Base-by-base conservation (phyloP, 1,140 invertebrate genomes). In the Panonychus citri region DNA sequence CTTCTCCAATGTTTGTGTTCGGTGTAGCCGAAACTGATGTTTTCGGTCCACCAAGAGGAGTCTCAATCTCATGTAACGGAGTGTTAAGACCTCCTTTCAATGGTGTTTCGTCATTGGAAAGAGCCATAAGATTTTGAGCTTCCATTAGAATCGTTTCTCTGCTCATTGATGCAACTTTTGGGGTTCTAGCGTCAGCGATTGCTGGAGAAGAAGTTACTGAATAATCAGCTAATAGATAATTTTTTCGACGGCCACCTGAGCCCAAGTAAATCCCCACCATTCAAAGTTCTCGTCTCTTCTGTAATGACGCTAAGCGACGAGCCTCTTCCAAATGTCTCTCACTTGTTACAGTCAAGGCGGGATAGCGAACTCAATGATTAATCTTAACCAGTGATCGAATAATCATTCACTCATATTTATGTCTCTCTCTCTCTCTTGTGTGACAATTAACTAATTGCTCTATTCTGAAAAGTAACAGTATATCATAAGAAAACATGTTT, bases 311-410 rank as follows among this genome's bases (percentile, higher is more conserved):
- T 26, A 99, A 73, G 49, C 95, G 74, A 49, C 94, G 76, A 1
- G 95, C 95, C 73, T 98, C 94, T 70, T 97, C 93, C 53, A 99
- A 71, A 69, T 99, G 95, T 66, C 97, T 97, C 70, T 99, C 95
- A 54, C 94, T n/a, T n/a, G n/a, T n/a, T n/a, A n/a, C n/a, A n/a
- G n/a, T n/a, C n/a, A n/a, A n/a, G n/a, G n/a, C n/a, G n/a, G n/a
- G n/a, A n/a, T n/a, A n/a, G n/a, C n/a, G n/a, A n/a, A n/a, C n/a
- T n/a, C n/a, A n/a, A n/a, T n/a, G n/a, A n/a, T n/a, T n/a, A n/a
- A n/a, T n/a, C n/a, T n/a, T n/a, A n/a, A n/a, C n/a, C n/a, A n/a
- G n/a, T n/a, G n/a, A n/a, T n/a, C n/a, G n/a, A n/a, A n/a, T n/a
- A n/a, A n/a, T n/a, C n/a, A n/a, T n/a, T n/a, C n/a, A n/a, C n/a